Conservation (phyloP, 2,888 invertebrate species). For the Malthinus seriepunctatus region DNA sequence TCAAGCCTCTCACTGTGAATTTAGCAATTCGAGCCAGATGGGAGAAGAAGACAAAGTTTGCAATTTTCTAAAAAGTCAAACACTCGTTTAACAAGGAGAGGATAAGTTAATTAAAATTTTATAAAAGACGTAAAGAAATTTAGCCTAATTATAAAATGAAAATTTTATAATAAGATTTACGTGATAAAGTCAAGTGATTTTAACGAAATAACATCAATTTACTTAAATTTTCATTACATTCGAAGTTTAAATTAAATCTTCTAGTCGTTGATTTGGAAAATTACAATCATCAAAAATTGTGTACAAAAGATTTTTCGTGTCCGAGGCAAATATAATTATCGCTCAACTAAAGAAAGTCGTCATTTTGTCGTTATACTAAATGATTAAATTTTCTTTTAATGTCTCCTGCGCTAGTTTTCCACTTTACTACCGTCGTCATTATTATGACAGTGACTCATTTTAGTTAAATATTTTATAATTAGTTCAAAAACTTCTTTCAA, state of each 20-base stretch:
- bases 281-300: slow-evolving; percentile 12
- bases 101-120: background rate
- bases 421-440: no score
- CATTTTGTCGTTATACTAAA: no score
- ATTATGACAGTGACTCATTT: no score
- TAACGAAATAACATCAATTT: slow-evolving; percentile 18
- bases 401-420: no score
- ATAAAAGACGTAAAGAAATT: background rate
- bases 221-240: slow-evolving; percentile 22
- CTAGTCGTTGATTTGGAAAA: slow-evolving; percentile 20
- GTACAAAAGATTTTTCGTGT: background rate
- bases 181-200: background rate
- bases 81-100: slow-evolving; percentile 33
- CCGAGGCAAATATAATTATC: background rate
- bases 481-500: no score
- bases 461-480: no score
- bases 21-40: no score
- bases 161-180: background rate
- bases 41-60: no score
- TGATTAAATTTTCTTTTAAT: no score
- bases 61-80: no score
- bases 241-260: slow-evolving; percentile 15
- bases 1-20: no score
- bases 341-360: no score
- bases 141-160: background rate